These are phyloP conservation scores for Balanococcus diminutus DNA, from an alignment of 2,888 invertebrate species.

Conservation along the genomic window DNA sequence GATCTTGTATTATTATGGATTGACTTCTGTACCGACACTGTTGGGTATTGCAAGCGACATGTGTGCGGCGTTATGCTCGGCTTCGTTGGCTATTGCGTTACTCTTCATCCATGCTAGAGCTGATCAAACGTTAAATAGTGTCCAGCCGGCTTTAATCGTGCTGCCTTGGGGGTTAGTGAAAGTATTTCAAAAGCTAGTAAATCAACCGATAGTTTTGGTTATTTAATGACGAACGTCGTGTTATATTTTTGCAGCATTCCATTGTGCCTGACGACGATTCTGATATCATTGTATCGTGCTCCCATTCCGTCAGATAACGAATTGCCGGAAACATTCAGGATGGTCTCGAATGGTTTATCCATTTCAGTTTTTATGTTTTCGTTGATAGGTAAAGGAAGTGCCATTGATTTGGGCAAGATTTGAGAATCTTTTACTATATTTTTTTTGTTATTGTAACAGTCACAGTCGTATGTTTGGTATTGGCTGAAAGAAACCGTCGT, in stretches of 20 bases:
- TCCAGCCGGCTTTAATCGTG: constrained; percentile 73
- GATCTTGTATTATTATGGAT: constrained; percentile 63
- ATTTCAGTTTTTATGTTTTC: constrained; percentile 50
- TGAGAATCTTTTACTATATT: background rate
- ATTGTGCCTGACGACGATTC: constrained; percentile 36
- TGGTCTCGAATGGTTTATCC: constrained; percentile 43
- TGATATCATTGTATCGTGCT: constrained; percentile 21
- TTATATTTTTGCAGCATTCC: constrained; percentile 38
- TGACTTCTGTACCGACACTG: background rate
- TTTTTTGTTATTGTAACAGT: background rate
- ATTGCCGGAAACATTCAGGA: background rate
- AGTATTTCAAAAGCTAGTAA: too few species aligned
- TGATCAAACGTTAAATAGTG: constrained; percentile 77
- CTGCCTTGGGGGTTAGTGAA: constrained; percentile 67
- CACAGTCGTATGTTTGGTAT: constrained; percentile 43
- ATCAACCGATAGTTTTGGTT: background rate
- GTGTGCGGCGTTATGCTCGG: constrained; percentile 56
- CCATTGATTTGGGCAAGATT: background rate
- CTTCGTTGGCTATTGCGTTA: constrained; percentile 61
- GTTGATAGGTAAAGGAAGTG: constrained; percentile 18
- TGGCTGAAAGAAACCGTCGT: constrained; percentile 46
- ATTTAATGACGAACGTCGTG: background rate
- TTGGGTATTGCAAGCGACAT: constrained; percentile 56
- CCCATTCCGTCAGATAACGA: background rate
- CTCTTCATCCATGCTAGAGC: constrained; percentile 84